These are phyloP conservation scores for Agrotis segetum DNA, from an alignment of 2,888 invertebrate species.

Conservation along the genomic window DNA sequence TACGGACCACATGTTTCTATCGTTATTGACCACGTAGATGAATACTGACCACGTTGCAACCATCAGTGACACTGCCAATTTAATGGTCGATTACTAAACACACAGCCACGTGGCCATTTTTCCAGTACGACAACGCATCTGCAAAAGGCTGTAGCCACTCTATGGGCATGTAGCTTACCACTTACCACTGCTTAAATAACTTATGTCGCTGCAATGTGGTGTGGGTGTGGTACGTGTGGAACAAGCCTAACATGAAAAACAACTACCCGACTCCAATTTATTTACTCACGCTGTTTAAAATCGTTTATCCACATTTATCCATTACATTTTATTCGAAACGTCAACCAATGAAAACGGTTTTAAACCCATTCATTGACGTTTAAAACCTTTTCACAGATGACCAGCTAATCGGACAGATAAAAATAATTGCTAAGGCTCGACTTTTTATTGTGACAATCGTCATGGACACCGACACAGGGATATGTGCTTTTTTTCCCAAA, in stretches of 20 bases:
- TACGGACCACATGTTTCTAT: no score
- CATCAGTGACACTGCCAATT: no score
- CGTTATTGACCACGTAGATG: no score
- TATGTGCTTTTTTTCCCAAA: conserved; percentile 56
- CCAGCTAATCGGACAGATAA: conserved; percentile 59
- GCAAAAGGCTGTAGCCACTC: no score
- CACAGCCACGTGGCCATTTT: no score
- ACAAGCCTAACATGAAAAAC: conserved; percentile 18
- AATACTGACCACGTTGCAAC: no score
- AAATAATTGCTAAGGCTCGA: conserved; percentile 56
- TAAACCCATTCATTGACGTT: conserved; percentile 30
- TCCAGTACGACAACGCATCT: no score
- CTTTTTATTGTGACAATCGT: conserved; percentile 55
- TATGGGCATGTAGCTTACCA: no score
- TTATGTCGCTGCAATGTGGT: no score
- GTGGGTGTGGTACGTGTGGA: no score
- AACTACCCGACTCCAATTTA: conserved; percentile 36
- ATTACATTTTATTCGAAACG: conserved; percentile 42
- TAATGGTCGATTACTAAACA: no score
- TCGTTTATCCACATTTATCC: conserved; percentile 20
- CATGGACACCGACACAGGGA: conserved; percentile 54
- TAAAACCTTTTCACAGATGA: conserved; percentile 38
- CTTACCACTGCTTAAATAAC: no score
- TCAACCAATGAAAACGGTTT: conserved; percentile 37
- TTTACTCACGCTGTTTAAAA: conserved; percentile 30